Conservation (phyloP, 2,888 invertebrate species). For the Liopterus haemorrhoidalis region DNA sequence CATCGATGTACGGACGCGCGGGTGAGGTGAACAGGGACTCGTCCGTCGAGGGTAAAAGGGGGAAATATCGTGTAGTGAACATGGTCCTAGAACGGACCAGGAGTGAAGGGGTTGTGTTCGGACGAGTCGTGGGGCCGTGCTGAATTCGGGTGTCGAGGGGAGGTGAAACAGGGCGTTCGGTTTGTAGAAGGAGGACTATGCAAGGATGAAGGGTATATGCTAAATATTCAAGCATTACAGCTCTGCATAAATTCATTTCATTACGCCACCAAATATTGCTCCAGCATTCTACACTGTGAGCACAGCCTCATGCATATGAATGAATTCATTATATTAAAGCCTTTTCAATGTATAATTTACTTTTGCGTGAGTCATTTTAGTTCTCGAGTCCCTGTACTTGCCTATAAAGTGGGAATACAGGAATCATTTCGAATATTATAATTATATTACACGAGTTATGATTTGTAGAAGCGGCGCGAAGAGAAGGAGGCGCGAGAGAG, state of each 20-base stretch:
- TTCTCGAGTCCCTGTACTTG: conserved; percentile 37
- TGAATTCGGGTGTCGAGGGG: conserved; percentile 38
- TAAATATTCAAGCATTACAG: conserved; percentile 56
- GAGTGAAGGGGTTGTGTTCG: conserved; percentile 37
- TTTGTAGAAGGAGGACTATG: conserved; percentile 51
- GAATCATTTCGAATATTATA: conserved; percentile 43
- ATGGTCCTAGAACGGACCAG: too few species aligned
- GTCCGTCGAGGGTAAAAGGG: conserved; percentile 18
- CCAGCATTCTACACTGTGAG: conserved; percentile 45
- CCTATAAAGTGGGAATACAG: conserved; percentile 40
- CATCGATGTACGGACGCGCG: conserved; percentile 23
- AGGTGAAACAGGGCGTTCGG: conserved; percentile 39
- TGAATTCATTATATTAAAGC: conserved; percentile 61
- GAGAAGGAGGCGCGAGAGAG: too few species aligned
- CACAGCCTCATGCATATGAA: conserved; percentile 56
- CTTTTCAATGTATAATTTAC: conserved; percentile 62
- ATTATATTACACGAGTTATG: conserved; percentile 41
- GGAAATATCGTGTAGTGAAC: conserved; percentile 35
- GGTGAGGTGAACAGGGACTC: too few species aligned
- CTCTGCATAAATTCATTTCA: conserved; percentile 62
- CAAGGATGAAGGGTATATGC: conserved; percentile 44
- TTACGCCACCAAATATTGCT: conserved; percentile 60
- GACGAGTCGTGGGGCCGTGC: conserved; percentile 41
- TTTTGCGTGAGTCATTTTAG: conserved; percentile 60
- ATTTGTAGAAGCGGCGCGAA: too few species aligned